These are phyloP conservation scores for Drosophila teissieri DNA, from an alignment of 1,140 invertebrate species.

Conservation along the genomic window DNA sequence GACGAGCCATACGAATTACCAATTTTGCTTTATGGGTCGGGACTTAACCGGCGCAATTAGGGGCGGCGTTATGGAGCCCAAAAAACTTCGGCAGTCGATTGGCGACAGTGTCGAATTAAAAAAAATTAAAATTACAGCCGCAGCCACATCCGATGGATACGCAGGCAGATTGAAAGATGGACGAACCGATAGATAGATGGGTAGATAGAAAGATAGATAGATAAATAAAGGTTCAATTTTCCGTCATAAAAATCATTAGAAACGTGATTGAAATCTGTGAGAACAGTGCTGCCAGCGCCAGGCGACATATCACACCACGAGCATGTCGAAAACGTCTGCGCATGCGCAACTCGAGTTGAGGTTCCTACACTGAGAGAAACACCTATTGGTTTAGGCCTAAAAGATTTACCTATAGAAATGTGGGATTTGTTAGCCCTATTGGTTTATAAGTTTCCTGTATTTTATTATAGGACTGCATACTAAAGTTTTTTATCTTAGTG, in stretches of 20 bases:
- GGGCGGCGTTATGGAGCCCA: slow-evolving; percentile 56
- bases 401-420: no score
- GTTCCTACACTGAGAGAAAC: slow-evolving; percentile 19
- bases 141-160: slow-evolving; percentile 32
- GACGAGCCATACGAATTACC: slow-evolving; percentile 44
- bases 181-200: slow-evolving; percentile 42
- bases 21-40: slow-evolving; percentile 60
- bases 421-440: no score
- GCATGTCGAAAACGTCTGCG: slow-evolving; percentile 65
- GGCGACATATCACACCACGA: slow-evolving; percentile 71
- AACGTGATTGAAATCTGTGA: slow-evolving; percentile 77
- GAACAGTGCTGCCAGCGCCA: slow-evolving; percentile 42
- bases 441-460: no score
- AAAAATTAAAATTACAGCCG: slow-evolving; percentile 74
- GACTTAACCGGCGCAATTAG: slow-evolving; percentile 62
- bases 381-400: no score
- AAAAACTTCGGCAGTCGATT: slow-evolving; percentile 51
- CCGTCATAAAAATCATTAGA: slow-evolving; percentile 78
- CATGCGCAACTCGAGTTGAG: slow-evolving; percentile 44
- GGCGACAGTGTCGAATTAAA: slow-evolving; percentile 69
- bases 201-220: slow-evolving; percentile 43
- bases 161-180: slow-evolving; percentile 18
- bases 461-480: no score
- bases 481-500: no score
- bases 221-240: slow-evolving; percentile 79